Evolutionary conservation across 2,888 invertebrate species (phyloP), one percentile per base, ranked within the genome.

Genomic region (Hydraecia micacea): DNA sequence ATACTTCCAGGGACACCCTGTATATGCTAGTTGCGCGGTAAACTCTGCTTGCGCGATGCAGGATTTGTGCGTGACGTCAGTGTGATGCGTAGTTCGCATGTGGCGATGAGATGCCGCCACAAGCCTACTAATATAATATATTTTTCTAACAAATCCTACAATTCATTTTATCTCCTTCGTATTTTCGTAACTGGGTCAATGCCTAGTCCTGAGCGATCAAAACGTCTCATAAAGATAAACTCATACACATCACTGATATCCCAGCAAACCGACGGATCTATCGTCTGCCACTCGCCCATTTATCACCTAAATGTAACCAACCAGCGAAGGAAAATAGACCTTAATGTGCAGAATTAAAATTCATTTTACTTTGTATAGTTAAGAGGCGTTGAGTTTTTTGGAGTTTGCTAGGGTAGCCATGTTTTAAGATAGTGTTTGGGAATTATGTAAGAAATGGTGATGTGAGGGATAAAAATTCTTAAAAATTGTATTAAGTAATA

Each of bases 141-240:
- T 84, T 73, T 71, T 62, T 42, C 25, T 42, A 18, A 49, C 25
- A 73, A 81, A 65, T 49, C 28, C 60, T 39, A 65, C 60, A 69
- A 62, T 73, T 77, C 74, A 71, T 77, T 75, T 60, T 65, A 46
- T 68, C 5, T 11, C 21, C 9, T 52, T 68, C 60, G 15, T 36
- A 79, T 70, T 66, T 69, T 83, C 42, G 36, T 63, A 86, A 79
- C 62, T 67, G n/a, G 85, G 87, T 80, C 76, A 85, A 68, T 60
- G 74, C 75, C 81, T 79, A 71, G 83, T 83, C 69, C 46, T 18
- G n/a, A 46, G 36, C 86, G 78, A 85, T 86, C 77, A 84, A 78
- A 84, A 66, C 52, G 49, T 65, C 70, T 67, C 68, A 80, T 88
- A 88, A 87, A 87, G 86, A 86, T 86, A 86, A 87, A 80, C 83